Conservation (phyloP, 2,888 invertebrate species). For the Rhogogaster chlorosoma region DNA sequence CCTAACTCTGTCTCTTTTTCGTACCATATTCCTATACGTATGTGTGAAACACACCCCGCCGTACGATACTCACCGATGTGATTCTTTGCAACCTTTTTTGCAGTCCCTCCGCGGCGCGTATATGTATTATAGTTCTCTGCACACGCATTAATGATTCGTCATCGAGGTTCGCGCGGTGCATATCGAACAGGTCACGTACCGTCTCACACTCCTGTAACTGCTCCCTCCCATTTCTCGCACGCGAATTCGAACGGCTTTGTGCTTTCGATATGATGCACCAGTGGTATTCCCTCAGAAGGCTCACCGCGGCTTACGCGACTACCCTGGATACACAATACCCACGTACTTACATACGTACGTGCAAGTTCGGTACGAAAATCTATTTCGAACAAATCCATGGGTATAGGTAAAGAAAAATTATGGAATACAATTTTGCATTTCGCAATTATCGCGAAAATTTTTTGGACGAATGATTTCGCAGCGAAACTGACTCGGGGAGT, state of each 20-base stretch:
- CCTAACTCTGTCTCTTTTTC: constrained; percentile 26
- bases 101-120: constrained; percentile 9
- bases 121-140: constrained; percentile 28
- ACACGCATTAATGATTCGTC: constrained; percentile 50
- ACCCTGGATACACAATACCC: neutral
- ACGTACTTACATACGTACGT: neutral
- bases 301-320: neutral
- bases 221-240: neutral
- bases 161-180: constrained; percentile 31
- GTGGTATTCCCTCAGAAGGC: neutral
- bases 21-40: neutral
- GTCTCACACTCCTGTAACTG: neutral
- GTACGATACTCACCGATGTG: neutral
- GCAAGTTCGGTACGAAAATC: neutral
- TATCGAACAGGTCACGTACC: constrained; percentile 45
- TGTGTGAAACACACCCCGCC: neutral
- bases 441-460: neutral
- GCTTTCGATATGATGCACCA: constrained; percentile 17
- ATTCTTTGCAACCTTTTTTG: neutral
- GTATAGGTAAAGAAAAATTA: neutral
- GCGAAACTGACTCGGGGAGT: neutral
- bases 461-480: neutral
- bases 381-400: neutral
- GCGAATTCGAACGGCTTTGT: constrained; percentile 24
- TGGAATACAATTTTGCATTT: neutral